Conservation (phyloP, 1,140 invertebrate genomes). For the Thaumetopoea pityocampa region DNA sequence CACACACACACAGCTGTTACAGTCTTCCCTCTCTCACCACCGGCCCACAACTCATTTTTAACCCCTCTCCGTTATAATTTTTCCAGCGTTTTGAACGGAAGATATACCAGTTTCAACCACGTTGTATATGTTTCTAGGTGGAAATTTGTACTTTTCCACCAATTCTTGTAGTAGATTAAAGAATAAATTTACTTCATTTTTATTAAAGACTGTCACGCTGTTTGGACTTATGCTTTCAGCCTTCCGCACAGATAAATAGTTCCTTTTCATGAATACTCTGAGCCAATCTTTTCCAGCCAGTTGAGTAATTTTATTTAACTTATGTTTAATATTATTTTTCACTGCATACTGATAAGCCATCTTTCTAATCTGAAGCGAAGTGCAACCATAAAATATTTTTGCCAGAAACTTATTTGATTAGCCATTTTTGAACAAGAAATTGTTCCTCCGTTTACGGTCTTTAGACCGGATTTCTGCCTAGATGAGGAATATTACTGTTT, state of each 20-base stretch:
- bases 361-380: background rate
- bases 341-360: background rate
- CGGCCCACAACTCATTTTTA: slow-evolving; percentile 48
- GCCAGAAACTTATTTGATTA: background rate
- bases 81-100: slow-evolving; percentile 53
- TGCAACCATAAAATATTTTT: slow-evolving; percentile 1
- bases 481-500: slow-evolving; percentile 20
- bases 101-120: slow-evolving; percentile 58
- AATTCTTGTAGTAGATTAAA: background rate
- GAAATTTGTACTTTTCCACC: background rate
- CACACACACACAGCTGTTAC: slow-evolving; percentile 34
- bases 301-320: too few species aligned
- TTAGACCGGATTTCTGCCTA: slow-evolving; percentile 28
- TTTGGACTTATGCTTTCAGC: too few species aligned
- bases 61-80: slow-evolving; percentile 47
- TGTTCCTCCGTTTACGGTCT: slow-evolving; percentile 28
- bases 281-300: too few species aligned
- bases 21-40: slow-evolving; percentile 46
- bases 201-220: too few species aligned
- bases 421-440: slow-evolving; percentile 22
- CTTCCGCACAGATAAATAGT: too few species aligned
- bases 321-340: background rate
- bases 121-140: slow-evolving; percentile 33
- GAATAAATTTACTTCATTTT: background rate
- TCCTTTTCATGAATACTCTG: too few species aligned